Evolutionary conservation across 2,113 vertebrate species (phyloP).

Genomic region (Ptyas mucosa): DNA sequence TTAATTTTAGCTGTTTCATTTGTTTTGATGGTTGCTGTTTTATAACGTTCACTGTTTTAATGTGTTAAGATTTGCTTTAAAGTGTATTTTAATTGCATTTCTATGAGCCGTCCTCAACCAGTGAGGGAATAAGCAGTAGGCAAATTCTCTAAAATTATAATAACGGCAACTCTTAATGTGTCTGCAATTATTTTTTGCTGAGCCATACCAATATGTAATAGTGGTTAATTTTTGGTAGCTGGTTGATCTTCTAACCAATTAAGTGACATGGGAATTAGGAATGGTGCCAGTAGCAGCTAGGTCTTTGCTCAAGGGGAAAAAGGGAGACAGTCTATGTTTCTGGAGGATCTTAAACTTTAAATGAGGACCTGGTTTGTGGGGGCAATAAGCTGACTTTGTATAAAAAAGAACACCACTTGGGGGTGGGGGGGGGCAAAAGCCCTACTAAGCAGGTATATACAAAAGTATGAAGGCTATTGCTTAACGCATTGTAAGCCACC

Average conservation of each 20-base stretch:
- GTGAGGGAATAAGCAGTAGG: neutral
- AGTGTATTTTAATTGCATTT: neutral
- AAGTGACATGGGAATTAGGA: neutral
- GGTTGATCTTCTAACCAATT: neutral
- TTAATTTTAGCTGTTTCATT: neutral
- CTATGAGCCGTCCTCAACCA: neutral
- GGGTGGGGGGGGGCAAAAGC: no score
- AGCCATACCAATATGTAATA: neutral
- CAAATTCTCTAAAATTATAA: neutral
- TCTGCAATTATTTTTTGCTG: neutral
- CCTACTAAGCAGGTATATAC: no score
- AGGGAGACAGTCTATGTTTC: no score
- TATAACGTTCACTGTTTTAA: neutral
- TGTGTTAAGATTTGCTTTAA: neutral
- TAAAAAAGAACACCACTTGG: no score
- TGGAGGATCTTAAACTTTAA: neutral
- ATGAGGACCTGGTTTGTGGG: no score
- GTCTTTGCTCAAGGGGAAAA: neutral
- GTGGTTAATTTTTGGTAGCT: neutral
- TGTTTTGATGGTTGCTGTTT: neutral
- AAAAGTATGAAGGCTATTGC: no score
- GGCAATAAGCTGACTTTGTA: no score
- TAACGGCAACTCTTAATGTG: neutral
- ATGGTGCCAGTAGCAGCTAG: neutral
- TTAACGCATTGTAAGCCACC: no score